Conservation (phyloP, 2,797 vertebrate genomes). For the Staurois parvus region DNA sequence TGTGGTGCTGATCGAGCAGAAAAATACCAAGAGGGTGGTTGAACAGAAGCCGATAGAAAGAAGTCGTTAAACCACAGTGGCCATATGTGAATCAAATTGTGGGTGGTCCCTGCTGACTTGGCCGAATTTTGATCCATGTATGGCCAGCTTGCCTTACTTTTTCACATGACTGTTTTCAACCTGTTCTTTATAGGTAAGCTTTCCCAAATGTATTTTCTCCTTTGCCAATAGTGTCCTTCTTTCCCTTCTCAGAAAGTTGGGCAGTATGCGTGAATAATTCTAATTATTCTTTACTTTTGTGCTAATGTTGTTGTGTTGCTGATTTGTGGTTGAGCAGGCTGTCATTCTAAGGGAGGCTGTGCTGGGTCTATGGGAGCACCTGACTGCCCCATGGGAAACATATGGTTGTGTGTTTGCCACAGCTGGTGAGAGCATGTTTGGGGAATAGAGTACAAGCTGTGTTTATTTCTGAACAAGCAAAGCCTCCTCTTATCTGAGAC, state of each 20-base stretch:
- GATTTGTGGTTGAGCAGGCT: constrained; percentile 16
- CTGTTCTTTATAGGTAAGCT: too few relatives aligned
- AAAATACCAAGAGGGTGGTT: too few relatives aligned
- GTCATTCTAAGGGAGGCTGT: constrained; percentile 33
- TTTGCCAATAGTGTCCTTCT: neutral
- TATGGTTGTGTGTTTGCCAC: constrained; percentile 50
- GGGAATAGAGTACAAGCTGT: constrained; percentile 44
- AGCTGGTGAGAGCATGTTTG: constrained; percentile 47
- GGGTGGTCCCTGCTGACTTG: too few relatives aligned
- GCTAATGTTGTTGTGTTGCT: neutral
- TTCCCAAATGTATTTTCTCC: too few relatives aligned
- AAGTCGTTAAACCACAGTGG: too few relatives aligned
- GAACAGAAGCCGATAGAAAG: too few relatives aligned
- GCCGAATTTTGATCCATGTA: too few relatives aligned
- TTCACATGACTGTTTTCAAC: too few relatives aligned
- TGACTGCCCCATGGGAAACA: constrained; percentile 29
- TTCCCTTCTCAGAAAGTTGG: neutral
- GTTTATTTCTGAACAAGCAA: constrained; percentile 47
- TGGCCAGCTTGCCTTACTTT: too few relatives aligned
- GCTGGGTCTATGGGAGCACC: constrained; percentile 9
- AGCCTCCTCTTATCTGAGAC: neutral
- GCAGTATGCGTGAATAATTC: neutral
- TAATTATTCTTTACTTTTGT: neutral
- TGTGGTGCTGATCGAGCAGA: too few relatives aligned
- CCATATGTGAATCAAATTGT: too few relatives aligned